A percentile compares a stretch with the other conserved stretches of the same genome.
Conservation (phyloP, 1,140 invertebrate species). For the Amyelois transitella region DNA sequence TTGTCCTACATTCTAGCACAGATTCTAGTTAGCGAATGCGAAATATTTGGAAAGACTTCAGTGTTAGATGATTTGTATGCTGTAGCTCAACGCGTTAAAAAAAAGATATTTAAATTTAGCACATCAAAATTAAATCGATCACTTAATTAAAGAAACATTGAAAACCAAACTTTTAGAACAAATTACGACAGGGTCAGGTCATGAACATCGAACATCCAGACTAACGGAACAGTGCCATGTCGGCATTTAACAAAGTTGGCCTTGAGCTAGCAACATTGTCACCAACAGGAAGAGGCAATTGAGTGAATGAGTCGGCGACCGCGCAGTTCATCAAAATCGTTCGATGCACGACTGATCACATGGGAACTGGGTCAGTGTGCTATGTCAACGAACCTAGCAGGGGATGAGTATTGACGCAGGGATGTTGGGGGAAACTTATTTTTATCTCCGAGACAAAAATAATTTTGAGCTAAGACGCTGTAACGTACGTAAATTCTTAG, state of each 20-base stretch:
- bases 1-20: not conserved
- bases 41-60: not conserved
- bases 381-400: slow-evolving; percentile 34
- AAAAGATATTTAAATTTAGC: too few species aligned
- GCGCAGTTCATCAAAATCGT: slow-evolving; percentile 34
- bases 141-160: too few species aligned
- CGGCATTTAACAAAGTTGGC: slow-evolving; percentile 14
- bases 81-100: too few species aligned
- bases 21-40: not conserved
- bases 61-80: not conserved
- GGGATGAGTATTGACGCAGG: not conserved
- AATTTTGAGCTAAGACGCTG: too few species aligned
- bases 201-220: not conserved
- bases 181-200: too few species aligned
- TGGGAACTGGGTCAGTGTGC: slow-evolving; percentile 60
- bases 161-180: too few species aligned
- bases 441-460: not conserved
- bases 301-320: slow-evolving; percentile 43
- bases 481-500: too few species aligned
- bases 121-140: too few species aligned
- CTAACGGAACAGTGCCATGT: not conserved
- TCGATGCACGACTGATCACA: slow-evolving; percentile 46
- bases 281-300: slow-evolving; percentile 55
- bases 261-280: slow-evolving; percentile 51
- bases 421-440: slow-evolving; percentile 4